phyloP scores from a whole-genome alignment of 2,113 vertebrate species.

The mouse (Mus musculus) region DNA sequence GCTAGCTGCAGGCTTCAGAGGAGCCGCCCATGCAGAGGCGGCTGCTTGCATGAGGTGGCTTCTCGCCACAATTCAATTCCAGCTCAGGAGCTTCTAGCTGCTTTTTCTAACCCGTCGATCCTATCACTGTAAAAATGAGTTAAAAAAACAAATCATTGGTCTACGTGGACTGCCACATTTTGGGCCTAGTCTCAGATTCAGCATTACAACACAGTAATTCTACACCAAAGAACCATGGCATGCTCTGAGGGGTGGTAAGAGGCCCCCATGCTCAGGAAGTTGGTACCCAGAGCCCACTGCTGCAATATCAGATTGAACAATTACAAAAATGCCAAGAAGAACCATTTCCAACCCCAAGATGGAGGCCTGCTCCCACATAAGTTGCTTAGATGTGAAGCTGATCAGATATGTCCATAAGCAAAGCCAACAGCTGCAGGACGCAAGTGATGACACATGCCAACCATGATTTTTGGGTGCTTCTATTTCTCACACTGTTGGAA shows the following conservation, averaged over 20 bases:
- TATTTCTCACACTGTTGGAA: background rate
- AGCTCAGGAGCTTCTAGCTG: slow-evolving; percentile 57
- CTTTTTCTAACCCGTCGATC: slow-evolving; percentile 64
- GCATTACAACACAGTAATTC: slow-evolving; percentile 6
- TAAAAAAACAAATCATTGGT: slow-evolving; percentile 62
- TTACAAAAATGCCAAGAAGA: background rate
- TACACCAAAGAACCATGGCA: background rate
- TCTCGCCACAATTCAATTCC: slow-evolving; percentile 22
- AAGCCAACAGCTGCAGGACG: background rate
- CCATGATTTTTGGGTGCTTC: background rate
- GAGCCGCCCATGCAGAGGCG: background rate
- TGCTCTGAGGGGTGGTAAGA: background rate
- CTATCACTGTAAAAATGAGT: slow-evolving; percentile 56
- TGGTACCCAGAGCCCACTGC: background rate
- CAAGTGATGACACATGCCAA: background rate
- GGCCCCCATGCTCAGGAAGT: background rate
- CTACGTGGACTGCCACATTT: background rate
- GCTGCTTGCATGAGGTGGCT: background rate
- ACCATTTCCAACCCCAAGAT: background rate
- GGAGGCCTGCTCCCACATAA: background rate
- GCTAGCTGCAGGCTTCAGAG: background rate
- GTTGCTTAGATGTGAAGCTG: background rate
- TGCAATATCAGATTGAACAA: background rate
- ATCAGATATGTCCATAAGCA: background rate
- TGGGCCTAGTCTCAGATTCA: slow-evolving; percentile 25